Evolutionary conservation across 2,888 invertebrate genomes (phyloP), one percentile per base, ranked within the genome.

Genomic region (Heliothis peltigera): DNA sequence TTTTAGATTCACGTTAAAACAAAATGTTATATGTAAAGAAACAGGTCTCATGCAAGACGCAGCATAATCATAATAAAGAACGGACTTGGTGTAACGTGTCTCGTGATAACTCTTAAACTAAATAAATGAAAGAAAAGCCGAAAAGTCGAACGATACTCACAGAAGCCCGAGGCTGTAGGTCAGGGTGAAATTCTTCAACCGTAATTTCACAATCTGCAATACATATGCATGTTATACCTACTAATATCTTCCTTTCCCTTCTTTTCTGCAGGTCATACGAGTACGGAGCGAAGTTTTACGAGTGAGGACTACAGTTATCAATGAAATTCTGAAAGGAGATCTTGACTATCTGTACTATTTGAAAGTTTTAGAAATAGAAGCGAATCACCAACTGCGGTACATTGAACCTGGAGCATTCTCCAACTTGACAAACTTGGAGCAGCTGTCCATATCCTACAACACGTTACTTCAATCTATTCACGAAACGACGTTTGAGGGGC

Each of bases 361-460:
- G 44, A 88, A 88, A 77, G 84, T 86, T 4, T 81, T 96, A 12
- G 92, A 94, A 71, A 92, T 96, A 62, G 96, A 96, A 83, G 95
- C 95, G 0, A 96, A 96, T 75, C 92, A 93, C 70, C 88, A 93
- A 55, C 85, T 96, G n/a, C 88, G 76, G 15, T 84, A 87, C 55
- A 90, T 96, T 22, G 90, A 95, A 74, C 91, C 94, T 0, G 95
- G 95, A 7, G 80, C 89, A 0, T 96, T 96, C 77, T 81, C 84
- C 18, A 94, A 95, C 66, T 85, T 96, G 74, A 89, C 86, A 0
- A 90, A 89, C 18, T 80, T 96, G 25, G 86, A 90, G 47, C 95
- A 95, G 54, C 82, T 96, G 10, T 95, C 96, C 0, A 95, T 96
- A 77, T 95, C 95, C 0, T 95, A 94, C 77, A 96, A 96, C 76